Evolutionary conservation across 2,888 invertebrate genomes (phyloP).

Genomic region (Mantis religiosa): DNA sequence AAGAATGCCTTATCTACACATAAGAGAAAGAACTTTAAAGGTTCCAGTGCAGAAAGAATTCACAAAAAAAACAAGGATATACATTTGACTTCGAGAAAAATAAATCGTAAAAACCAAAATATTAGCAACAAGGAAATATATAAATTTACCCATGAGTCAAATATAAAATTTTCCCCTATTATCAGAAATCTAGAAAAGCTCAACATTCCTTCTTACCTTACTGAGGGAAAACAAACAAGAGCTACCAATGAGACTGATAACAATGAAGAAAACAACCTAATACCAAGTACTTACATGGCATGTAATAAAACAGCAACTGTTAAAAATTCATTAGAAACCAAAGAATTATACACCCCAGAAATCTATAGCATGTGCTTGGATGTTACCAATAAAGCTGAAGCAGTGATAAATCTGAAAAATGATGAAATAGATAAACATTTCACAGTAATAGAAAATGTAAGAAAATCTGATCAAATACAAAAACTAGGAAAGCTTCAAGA

Average conservation of each 20-base stretch:
- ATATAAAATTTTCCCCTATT: background rate
- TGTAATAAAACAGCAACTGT: background rate
- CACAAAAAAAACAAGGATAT: background rate
- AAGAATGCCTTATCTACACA: background rate
- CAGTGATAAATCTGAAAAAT: background rate
- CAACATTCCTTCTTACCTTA: background rate
- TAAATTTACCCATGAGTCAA: background rate
- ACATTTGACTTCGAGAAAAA: background rate
- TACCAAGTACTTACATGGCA: too few species aligned
- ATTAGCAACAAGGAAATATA: background rate
- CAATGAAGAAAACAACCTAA: too few species aligned
- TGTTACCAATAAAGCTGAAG: background rate
- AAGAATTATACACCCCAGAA: background rate
- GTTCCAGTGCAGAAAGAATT: background rate
- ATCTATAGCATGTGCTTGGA: background rate
- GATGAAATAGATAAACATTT: background rate
- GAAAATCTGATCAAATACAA: slow-evolving; percentile 96
- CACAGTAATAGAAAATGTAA: slow-evolving; percentile 92
- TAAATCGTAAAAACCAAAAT: background rate
- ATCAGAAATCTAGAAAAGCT: background rate
- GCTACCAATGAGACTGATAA: background rate
- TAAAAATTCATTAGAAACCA: background rate
- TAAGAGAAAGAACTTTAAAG: background rate
- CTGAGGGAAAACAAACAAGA: background rate
- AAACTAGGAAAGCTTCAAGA: slow-evolving; percentile 98